phyloP scores from a whole-genome alignment of 2,888 invertebrate genomes.

The Trissoscelio sp. region DNA sequence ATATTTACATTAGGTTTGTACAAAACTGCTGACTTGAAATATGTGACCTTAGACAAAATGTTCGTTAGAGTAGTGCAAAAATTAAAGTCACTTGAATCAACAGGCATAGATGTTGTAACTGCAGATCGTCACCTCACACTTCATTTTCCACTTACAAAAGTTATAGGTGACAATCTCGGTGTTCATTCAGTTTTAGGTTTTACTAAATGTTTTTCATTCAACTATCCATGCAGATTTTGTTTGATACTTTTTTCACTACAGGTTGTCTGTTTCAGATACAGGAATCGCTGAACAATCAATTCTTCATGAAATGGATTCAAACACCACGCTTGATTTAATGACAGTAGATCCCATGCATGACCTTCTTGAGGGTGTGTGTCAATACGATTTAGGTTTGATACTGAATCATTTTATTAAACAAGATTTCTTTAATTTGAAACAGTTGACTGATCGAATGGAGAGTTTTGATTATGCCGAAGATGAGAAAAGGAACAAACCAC shows the following conservation, averaged over 20 bases:
- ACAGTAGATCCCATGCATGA: neutral
- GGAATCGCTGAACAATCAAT: neutral
- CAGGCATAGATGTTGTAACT: neutral
- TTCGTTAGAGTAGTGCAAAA: neutral
- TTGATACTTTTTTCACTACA: too few relatives aligned
- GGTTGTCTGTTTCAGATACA: neutral
- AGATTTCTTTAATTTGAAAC: too few relatives aligned
- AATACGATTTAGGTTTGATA: neutral
- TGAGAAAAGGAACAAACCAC: too few relatives aligned
- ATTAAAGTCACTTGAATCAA: neutral
- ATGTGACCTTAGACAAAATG: neutral
- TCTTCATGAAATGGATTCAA: neutral
- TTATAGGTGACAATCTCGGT: neutral
- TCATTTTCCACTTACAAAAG: neutral
- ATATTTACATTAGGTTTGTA: neutral
- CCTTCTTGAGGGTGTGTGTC: neutral
- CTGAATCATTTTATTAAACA: conserved; percentile 1
- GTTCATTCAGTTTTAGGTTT: neutral
- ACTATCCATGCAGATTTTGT: neutral
- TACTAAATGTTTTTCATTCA: neutral
- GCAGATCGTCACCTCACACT: neutral
- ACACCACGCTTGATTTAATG: neutral
- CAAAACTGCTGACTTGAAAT: neutral
- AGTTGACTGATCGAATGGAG: too few relatives aligned
- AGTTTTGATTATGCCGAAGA: too few relatives aligned